Conservation (phyloP, 2,113 vertebrate genomes). For the Aegithalos caudatus region DNA sequence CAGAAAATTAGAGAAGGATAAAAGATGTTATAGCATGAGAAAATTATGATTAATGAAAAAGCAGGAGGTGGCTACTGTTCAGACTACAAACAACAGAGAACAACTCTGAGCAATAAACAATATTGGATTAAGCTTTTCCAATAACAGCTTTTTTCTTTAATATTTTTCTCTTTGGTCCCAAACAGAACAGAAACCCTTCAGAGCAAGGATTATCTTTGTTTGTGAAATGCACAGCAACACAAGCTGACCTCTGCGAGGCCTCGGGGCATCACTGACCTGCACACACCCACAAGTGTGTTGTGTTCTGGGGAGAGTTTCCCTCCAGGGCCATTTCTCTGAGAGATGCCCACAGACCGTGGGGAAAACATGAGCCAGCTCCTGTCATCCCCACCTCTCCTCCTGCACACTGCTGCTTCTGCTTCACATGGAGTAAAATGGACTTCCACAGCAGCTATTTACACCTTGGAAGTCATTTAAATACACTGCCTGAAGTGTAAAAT, state of each 20-base stretch:
- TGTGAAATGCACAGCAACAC: neutral
- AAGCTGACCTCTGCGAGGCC: neutral
- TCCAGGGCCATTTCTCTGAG: accelerated
- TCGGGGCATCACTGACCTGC: accelerated
- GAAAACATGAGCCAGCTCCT: neutral
- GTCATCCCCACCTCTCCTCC: neutral
- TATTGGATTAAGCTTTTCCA: neutral
- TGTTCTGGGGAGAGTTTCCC: accelerated
- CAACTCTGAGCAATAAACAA: neutral
- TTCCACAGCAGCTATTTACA: neutral
- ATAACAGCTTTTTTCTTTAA: neutral
- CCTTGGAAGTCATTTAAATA: slow-evolving; percentile 2
- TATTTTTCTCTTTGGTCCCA: neutral
- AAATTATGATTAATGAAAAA: neutral
- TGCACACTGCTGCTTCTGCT: neutral
- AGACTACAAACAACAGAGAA: neutral
- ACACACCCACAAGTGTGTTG: accelerated
- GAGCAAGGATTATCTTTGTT: neutral
- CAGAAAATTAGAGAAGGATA: neutral
- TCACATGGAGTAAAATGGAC: neutral
- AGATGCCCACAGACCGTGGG: accelerated
- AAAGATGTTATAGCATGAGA: neutral
- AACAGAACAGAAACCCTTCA: neutral
- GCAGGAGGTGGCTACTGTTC: neutral
- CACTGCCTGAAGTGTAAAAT: slow-evolving; percentile 14